A percentile compares a stretch with the other conserved stretches of the same genome.
These are phyloP conservation scores for Chascanopsetta lugubris DNA, from an alignment of 2,113 vertebrate species.

Conservation along the genomic window DNA sequence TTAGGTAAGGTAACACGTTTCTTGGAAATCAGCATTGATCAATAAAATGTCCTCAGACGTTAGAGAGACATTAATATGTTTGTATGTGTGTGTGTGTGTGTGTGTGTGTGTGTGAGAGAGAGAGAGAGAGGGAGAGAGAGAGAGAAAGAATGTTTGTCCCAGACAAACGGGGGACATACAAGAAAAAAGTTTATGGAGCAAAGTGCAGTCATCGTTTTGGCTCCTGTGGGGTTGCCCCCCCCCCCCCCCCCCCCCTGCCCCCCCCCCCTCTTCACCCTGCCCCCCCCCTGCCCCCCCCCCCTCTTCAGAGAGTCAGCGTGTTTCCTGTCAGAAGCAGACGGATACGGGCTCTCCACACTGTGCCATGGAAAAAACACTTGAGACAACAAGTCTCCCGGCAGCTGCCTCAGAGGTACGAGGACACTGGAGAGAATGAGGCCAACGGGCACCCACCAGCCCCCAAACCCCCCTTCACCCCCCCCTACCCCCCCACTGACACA, in stretches of 20 bases:
- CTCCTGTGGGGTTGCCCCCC: not conserved
- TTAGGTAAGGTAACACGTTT: too few relatives aligned
- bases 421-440: conserved; percentile 30
- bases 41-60: too few relatives aligned
- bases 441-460: too few relatives aligned
- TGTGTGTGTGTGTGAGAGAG: not conserved
- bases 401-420: conserved; percentile 57
- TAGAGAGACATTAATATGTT: not conserved
- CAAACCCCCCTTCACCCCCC: too few relatives aligned
- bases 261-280: not conserved
- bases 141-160: not conserved
- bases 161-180: conserved; percentile 10
- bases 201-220: conserved; percentile 26
- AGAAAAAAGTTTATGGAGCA: not conserved
- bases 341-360: conserved; percentile 48
- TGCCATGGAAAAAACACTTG: conserved; percentile 71
- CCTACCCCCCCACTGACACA: conserved; percentile 1
- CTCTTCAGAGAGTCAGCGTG: conserved; percentile 46
- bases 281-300: not conserved
- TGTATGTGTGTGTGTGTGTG: not conserved
- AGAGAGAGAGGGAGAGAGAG: not conserved
- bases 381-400: conserved; percentile 56
- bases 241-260: not conserved
- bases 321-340: conserved; percentile 70
- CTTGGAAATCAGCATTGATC: too few relatives aligned